These are phyloP conservation scores for Rhagoletis zephyria DNA, from an alignment of 1,140 invertebrate genomes.

Conservation along the genomic window DNA sequence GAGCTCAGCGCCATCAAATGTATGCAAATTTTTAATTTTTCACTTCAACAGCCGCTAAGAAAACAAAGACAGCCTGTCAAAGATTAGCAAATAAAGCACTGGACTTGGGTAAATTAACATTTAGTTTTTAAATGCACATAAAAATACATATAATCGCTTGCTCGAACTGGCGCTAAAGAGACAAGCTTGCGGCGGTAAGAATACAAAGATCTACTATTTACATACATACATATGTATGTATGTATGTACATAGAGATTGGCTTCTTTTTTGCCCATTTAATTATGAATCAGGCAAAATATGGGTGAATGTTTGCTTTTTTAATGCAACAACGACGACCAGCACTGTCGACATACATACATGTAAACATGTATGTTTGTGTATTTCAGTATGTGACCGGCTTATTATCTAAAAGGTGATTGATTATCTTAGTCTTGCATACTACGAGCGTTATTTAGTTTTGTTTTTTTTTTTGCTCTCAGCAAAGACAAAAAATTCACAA, in stretches of 20 bases:
- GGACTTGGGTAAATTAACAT: slow-evolving; percentile 1
- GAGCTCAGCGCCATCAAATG: no score
- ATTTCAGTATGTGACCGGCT: slow-evolving; percentile 40
- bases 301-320: slow-evolving; percentile 39
- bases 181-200: slow-evolving; percentile 8
- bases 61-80: background rate
- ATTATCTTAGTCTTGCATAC: background rate
- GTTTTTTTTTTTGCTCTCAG: background rate
- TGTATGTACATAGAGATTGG: background rate
- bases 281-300: background rate
- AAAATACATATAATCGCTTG: background rate
- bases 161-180: background rate
- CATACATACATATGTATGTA: background rate
- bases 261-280: background rate
- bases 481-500: background rate
- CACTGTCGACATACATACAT: background rate
- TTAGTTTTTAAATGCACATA: background rate
- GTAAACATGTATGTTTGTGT: background rate
- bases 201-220: background rate
- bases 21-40: background rate
- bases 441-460: background rate
- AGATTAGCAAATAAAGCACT: background rate
- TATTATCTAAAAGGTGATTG: slow-evolving; percentile 48
- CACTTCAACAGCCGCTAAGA: background rate
- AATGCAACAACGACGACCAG: background rate